These are phyloP conservation scores for Mythimna pallens DNA, from an alignment of 2,888 invertebrate genomes.

Conservation along the genomic window DNA sequence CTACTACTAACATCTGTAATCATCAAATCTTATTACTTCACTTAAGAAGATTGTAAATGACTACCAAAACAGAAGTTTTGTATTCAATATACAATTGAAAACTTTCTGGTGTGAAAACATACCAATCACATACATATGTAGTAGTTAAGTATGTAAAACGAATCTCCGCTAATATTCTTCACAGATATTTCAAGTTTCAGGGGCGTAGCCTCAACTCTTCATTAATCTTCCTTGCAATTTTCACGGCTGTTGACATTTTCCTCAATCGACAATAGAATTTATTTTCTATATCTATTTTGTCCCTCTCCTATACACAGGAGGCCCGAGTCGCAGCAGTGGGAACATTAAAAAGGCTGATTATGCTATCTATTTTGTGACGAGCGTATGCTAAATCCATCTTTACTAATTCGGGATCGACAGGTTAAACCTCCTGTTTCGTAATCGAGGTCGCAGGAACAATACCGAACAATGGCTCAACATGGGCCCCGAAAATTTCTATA, in stretches of 20 bases:
- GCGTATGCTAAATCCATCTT: constrained; percentile 46
- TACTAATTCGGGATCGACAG: constrained; percentile 48
- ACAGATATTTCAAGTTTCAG: constrained; percentile 4
- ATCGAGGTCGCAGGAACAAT: constrained; percentile 52
- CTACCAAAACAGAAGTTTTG: not conserved
- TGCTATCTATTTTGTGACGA: constrained; percentile 7
- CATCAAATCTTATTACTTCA: not conserved
- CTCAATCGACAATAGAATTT: constrained; percentile 30
- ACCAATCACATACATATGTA: not conserved
- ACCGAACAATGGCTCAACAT: constrained; percentile 22
- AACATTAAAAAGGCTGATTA: too few relatives aligned
- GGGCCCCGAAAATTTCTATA: constrained; percentile 20
- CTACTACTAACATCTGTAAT: not conserved
- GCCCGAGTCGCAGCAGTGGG: too few relatives aligned
- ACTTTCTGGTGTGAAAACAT: not conserved
- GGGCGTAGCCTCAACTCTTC: constrained; percentile 7
- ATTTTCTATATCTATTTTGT: constrained; percentile 21
- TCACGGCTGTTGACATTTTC: constrained; percentile 31
- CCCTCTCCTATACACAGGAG: too few relatives aligned
- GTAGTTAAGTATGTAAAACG: not conserved
- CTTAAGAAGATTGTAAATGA: too few relatives aligned
- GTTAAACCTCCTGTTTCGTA: constrained; percentile 48
- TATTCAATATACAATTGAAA: not conserved
- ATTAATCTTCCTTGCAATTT: constrained; percentile 18
- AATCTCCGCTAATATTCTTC: not conserved